phyloP scores from a whole-genome alignment of 2,797 vertebrate genomes.

The Danio albolineatus region DNA sequence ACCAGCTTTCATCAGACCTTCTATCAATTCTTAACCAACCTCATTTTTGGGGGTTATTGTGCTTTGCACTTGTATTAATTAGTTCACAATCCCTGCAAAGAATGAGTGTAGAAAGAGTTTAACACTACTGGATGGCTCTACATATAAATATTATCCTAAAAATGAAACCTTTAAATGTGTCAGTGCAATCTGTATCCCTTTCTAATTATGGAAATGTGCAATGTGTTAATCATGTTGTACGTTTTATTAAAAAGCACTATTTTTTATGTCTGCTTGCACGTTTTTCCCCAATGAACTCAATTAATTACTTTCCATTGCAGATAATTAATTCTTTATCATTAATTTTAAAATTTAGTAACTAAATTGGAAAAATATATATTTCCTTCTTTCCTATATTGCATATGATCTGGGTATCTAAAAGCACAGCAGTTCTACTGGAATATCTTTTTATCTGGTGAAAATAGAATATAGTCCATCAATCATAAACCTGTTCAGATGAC shows the following conservation, averaged over 20 bases:
- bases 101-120: slow-evolving; percentile 62
- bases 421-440: neutral
- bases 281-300: no score
- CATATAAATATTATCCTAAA: slow-evolving; percentile 38
- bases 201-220: neutral
- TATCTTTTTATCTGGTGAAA: slow-evolving; percentile 15
- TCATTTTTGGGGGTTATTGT: slow-evolving; percentile 49
- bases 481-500: neutral
- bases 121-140: slow-evolving; percentile 43
- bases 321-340: no score
- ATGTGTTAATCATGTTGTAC: neutral
- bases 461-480: slow-evolving; percentile 5
- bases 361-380: no score
- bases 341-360: no score
- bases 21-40: slow-evolving; percentile 64
- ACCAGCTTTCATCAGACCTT: slow-evolving; percentile 54
- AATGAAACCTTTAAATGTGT: neutral
- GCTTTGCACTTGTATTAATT: slow-evolving; percentile 62
- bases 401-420: no score
- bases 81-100: slow-evolving; percentile 15
- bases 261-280: no score
- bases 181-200: neutral
- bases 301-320: no score
- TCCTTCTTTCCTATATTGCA: no score
- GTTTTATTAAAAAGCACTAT: no score